phyloP scores from a whole-genome alignment of 2,888 invertebrate species.

The Cacoxenus indagator region DNA sequence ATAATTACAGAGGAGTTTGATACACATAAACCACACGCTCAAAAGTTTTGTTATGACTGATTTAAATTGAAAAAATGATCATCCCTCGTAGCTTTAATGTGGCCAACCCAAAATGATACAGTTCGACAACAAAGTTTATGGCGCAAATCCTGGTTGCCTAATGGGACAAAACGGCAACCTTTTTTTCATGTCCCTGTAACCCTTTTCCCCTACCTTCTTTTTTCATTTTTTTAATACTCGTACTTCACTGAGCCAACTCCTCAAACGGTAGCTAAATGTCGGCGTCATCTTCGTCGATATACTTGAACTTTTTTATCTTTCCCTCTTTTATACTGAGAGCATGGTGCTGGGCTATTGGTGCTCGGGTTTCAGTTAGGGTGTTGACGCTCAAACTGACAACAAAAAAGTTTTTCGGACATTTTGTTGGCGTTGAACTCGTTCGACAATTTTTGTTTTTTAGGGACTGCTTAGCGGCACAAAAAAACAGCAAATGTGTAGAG shows the following conservation, averaged over 20 bases:
- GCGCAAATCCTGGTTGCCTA: slow-evolving; percentile 41
- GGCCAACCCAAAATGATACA: not conserved
- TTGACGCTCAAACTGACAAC: not conserved
- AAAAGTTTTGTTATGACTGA: too few species aligned
- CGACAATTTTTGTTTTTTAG: not conserved
- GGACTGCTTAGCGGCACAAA: not conserved
- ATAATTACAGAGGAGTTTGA: too few species aligned
- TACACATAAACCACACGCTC: too few species aligned
- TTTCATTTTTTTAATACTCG: not conserved
- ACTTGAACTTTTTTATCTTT: slow-evolving; percentile 30
- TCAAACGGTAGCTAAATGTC: not conserved
- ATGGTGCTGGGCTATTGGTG: not conserved
- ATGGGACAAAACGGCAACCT: slow-evolving; percentile 25
- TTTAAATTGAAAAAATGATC: not conserved
- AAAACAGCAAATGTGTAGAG: too few species aligned
- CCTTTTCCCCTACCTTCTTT: too few species aligned
- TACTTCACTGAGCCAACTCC: not conserved
- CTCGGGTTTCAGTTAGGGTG: not conserved
- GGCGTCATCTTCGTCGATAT: slow-evolving; percentile 45
- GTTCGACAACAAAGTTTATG: slow-evolving; percentile 55
- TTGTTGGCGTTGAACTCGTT: not conserved
- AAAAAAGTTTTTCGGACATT: not conserved
- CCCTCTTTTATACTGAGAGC: too few species aligned
- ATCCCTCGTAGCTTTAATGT: not conserved
- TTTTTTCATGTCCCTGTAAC: slow-evolving; percentile 12